phyloP scores from a whole-genome alignment of 2,888 invertebrate species.

The Dinocampus coccinellae region DNA sequence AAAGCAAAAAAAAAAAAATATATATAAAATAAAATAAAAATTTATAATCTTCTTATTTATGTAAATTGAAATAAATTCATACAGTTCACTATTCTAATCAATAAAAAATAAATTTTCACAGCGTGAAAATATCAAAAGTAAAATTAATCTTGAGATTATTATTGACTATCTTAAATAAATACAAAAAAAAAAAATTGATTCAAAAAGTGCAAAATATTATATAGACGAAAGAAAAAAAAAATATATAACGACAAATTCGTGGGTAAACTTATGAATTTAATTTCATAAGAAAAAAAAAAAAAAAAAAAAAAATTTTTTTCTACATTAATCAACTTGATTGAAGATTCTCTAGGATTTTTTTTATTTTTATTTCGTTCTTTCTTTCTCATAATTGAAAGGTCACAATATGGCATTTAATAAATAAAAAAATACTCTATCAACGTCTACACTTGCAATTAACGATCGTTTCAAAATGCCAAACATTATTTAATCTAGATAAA shows the following conservation, averaged over 20 bases:
- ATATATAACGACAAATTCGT: too few relatives aligned
- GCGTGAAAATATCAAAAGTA: background rate
- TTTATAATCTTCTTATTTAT: background rate
- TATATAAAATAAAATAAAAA: too few relatives aligned
- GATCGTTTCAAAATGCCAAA: conserved; percentile 13
- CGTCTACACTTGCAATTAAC: background rate
- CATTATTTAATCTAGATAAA: background rate
- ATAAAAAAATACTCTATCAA: background rate
- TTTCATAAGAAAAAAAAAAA: too few relatives aligned
- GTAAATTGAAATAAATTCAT: background rate
- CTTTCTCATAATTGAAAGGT: background rate
- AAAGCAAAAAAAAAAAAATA: background rate
- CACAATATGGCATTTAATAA: conserved; percentile 23
- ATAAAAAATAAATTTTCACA: background rate
- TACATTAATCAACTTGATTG: background rate
- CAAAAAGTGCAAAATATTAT: background rate
- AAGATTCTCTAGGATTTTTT: background rate
- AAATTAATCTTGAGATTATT: background rate
- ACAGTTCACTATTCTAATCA: background rate
- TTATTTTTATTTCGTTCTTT: background rate
- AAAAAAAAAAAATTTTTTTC: background rate
- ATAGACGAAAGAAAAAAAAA: background rate
- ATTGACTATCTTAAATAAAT: background rate
- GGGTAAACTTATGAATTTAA: background rate
- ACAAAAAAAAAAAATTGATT: background rate